Conservation (phyloP, 1,140 invertebrate species). For the Ceratina calcarata region DNA sequence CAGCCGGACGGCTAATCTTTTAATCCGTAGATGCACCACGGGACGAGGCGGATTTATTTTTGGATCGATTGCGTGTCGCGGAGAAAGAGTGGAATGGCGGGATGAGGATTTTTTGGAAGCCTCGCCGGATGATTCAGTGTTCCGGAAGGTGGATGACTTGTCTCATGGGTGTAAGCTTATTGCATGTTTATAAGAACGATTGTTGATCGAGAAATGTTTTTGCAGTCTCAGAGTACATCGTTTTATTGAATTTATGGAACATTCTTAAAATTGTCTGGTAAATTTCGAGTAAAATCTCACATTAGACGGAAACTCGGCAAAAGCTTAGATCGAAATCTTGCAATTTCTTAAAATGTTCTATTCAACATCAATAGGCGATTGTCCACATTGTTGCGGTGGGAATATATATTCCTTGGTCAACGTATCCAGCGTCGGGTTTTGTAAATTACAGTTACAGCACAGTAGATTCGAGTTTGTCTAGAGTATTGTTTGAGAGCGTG, state of each 20-base stretch:
- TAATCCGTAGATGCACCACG: not conserved
- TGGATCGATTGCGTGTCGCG: not conserved
- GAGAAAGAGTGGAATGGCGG: not conserved
- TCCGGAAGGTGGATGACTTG: not conserved
- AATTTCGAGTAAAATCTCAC: too few relatives aligned
- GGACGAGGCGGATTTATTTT: not conserved
- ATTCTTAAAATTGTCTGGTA: too few relatives aligned
- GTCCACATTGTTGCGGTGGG: not conserved
- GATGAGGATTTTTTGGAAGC: not conserved
- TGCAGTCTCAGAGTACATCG: too few relatives aligned
- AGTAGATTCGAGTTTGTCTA: not conserved
- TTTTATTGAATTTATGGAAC: too few relatives aligned
- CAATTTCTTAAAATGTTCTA: too few relatives aligned
- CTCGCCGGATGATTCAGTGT: not conserved
- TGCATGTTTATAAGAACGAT: too few relatives aligned
- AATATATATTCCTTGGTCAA: constrained; percentile 1
- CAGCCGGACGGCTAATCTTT: constrained; percentile 22
- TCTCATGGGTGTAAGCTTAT: too few relatives aligned
- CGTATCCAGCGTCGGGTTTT: not conserved
- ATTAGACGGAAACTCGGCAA: too few relatives aligned
- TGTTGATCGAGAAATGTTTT: too few relatives aligned
- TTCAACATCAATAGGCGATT: not conserved
- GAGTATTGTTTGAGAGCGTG: constrained; percentile 6
- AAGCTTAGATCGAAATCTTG: too few relatives aligned
- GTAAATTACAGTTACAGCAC: not conserved